Base-by-base conservation (phyloP, 2,113 vertebrate species). In the Sinocyclocheilus grahami region DNA sequence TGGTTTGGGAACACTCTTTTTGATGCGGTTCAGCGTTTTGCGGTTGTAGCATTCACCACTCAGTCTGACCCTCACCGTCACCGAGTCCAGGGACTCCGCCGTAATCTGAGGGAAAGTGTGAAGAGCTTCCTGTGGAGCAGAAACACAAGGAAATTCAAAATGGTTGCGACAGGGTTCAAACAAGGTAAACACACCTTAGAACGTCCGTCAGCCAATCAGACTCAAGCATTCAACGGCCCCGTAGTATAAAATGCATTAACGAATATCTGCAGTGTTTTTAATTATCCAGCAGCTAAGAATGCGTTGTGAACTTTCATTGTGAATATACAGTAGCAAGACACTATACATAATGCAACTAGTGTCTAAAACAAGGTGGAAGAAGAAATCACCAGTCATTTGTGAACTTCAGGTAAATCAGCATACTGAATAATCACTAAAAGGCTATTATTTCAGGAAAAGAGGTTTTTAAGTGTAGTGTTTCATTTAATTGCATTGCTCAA, bases 21-120 rank as follows among this genome's bases (percentile, higher is more conserved):
- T 98, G 88, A 97, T 95, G 88, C 97, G 95, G 94, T 97, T 98
- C 90, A 98, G 96, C 0, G 97, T 98, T 93, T 98, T 98, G 39
- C 97, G 96, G 92, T 98, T 98, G 91, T 98, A 98, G 74, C 95
- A 96, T 9, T 97, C 96, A 11, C 97, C 97, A 0, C 95, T 94
- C 0, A 97, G 95, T 75, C 95, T 95, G 85, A 97, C 93, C 91
- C 93, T 95, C 88, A 97, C 96, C 0, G 93, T 91, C 55, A 93
- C 93, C 4, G 95, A 92, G 30, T 96, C 97, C 89, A 95, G 90
- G 12, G 95, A 90, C 74, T 96, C 95, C 0, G 93, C 93, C 0
- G 94, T 94, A 76, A 97, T 94, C 93, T 97, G 96, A 22, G 97
- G 96, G 87, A 96, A 97, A 0, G 94, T 95, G 83, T 97, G 96